phyloP scores from a whole-genome alignment of 2,888 invertebrate species.

The Hyposoter didymator region DNA sequence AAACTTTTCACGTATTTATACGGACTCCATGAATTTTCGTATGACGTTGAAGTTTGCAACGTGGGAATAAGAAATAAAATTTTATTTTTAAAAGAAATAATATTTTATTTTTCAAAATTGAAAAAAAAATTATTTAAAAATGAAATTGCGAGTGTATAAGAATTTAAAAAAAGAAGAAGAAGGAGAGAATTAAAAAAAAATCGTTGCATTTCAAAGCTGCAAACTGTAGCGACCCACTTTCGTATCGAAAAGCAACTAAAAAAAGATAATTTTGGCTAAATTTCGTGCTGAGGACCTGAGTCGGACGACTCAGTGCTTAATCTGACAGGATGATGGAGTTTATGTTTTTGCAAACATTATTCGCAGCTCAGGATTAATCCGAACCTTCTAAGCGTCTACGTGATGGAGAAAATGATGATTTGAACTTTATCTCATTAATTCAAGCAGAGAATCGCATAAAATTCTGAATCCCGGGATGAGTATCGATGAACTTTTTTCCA shows the following conservation, averaged over 20 bases:
- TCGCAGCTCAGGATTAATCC: not conserved
- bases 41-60: no score
- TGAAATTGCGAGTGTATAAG: no score
- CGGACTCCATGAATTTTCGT: no score
- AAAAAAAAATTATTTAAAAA: no score
- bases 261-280: not conserved
- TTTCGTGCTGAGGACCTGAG: not conserved
- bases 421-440: not conserved
- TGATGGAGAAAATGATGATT: not conserved
- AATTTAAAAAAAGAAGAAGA: no score
- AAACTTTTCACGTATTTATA: not conserved
- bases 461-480: not conserved
- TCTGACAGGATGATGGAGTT: not conserved
- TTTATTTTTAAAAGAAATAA: no score
- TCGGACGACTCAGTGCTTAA: not conserved
- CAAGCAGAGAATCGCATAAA: not conserved
- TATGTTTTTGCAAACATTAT: not conserved
- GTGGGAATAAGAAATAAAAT: no score
- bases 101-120: no score
- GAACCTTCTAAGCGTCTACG: not conserved
- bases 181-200: no score
- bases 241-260: not conserved
- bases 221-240: no score
- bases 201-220: no score
- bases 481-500: slow-evolving; percentile 13